These are phyloP conservation scores for Artibeus lituratus DNA, from an alignment of 2,797 vertebrate genomes.

Conservation along the genomic window DNA sequence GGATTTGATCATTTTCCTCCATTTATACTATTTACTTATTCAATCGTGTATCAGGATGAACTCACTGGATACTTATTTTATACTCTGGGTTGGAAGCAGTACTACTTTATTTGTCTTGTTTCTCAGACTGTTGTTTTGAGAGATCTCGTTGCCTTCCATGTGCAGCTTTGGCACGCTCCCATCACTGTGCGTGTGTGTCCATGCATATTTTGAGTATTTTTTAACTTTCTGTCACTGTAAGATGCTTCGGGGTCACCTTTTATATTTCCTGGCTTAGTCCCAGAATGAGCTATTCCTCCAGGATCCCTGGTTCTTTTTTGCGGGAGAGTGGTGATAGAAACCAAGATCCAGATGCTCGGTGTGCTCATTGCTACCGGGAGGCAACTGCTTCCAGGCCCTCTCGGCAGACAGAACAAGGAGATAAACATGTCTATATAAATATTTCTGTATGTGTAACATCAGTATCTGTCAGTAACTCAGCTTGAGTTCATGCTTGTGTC, in stretches of 20 bases:
- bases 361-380: too few species aligned
- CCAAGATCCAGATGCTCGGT: background rate
- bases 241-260: background rate
- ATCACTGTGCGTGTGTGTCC: background rate
- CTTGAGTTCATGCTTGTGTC: background rate
- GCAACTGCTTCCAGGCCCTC: too few species aligned
- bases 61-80: background rate
- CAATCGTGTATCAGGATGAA: background rate
- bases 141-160: background rate
- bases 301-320: background rate
- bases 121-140: background rate
- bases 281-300: background rate
- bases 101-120: background rate
- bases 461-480: background rate
- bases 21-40: background rate
- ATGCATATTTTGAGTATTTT: background rate
- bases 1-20: background rate
- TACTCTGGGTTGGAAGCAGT: too few species aligned
- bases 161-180: background rate
- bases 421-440: too few species aligned
- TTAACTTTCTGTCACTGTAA: background rate
- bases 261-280: background rate
- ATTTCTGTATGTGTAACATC: background rate
- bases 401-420: too few species aligned
- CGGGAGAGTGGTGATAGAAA: background rate